Evolutionary conservation across 2,888 invertebrate species (phyloP).

Genomic region (Pristionchus fissidentatus): DNA sequence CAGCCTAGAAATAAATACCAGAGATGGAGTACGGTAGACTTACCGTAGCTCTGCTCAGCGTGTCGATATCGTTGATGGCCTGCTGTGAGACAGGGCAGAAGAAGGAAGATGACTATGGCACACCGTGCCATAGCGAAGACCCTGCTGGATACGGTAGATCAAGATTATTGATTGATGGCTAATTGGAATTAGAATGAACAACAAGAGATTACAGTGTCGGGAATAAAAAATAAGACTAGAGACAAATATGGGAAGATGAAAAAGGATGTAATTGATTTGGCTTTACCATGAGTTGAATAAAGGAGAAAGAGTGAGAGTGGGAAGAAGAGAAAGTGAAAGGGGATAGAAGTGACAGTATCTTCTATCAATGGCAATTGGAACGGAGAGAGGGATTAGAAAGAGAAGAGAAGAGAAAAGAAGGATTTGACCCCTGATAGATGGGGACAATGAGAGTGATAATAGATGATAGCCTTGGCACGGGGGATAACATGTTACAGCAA

Average conservation of each 20-base stretch:
- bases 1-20: background rate
- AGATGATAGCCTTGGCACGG: slow-evolving; percentile 22
- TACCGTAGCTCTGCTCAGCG: background rate
- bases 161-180: background rate
- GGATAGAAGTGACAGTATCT: slow-evolving; percentile 21
- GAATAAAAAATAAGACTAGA: background rate
- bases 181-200: background rate
- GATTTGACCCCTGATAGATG: slow-evolving; percentile 37
- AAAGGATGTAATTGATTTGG: slow-evolving; percentile 45
- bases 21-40: background rate
- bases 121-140: slow-evolving; percentile 12
- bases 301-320: slow-evolving; percentile 29
- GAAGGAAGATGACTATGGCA: slow-evolving; percentile 39
- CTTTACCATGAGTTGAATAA: slow-evolving; percentile 7
- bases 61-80: slow-evolving; percentile 25
- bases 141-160: background rate
- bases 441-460: slow-evolving; percentile 22
- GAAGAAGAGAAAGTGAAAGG: slow-evolving; percentile 4
- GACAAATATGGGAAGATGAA: background rate
- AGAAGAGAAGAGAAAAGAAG: slow-evolving; percentile 19
- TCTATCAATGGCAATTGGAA: slow-evolving; percentile 46
- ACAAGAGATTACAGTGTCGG: background rate
- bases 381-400: background rate
- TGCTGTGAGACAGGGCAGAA: background rate
- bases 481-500: slow-evolving; percentile 33